These are phyloP conservation scores for Gastracanthus pulcherrimus DNA, from an alignment of 2,888 invertebrate genomes.

Conservation along the genomic window DNA sequence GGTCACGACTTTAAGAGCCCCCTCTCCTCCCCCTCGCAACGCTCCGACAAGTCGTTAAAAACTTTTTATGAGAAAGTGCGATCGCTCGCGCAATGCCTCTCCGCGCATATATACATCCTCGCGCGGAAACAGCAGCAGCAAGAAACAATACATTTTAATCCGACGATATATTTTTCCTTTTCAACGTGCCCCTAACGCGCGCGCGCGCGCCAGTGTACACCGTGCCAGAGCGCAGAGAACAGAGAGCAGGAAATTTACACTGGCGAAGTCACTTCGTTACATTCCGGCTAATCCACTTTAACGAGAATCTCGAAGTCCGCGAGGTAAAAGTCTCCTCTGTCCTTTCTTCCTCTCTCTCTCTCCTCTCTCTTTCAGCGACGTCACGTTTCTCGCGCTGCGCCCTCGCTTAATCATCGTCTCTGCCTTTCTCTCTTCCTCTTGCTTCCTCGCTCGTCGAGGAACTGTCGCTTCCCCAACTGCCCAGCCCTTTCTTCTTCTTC, in stretches of 20 bases:
- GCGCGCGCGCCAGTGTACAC: not conserved
- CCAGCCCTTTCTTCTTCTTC: not conserved
- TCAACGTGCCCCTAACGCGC: not conserved
- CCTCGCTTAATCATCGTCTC: constrained; percentile 24
- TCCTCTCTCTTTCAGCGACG: not conserved
- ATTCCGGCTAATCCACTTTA: constrained; percentile 30
- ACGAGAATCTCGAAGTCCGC: constrained; percentile 23
- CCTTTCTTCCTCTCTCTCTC: not conserved
- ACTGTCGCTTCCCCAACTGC: not conserved
- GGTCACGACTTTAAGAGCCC: not conserved
- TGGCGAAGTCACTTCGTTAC: constrained; percentile 1
- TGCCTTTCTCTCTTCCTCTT: no score
- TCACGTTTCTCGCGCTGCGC: not conserved
- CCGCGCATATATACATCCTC: not conserved
- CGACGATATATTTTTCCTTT: not conserved
- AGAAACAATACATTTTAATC: constrained; percentile 18
- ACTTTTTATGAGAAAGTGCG: not conserved
- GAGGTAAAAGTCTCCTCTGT: constrained; percentile 12
- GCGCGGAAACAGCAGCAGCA: not conserved
- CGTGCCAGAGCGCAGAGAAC: not conserved
- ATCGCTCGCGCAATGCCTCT: not conserved
- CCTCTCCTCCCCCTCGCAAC: not conserved
- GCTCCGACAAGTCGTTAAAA: not conserved
- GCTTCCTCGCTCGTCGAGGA: no score
- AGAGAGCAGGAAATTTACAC: constrained; percentile 2